Base-by-base conservation (phyloP, 2,888 invertebrate genomes). In the Nymphalis polychloros region DNA sequence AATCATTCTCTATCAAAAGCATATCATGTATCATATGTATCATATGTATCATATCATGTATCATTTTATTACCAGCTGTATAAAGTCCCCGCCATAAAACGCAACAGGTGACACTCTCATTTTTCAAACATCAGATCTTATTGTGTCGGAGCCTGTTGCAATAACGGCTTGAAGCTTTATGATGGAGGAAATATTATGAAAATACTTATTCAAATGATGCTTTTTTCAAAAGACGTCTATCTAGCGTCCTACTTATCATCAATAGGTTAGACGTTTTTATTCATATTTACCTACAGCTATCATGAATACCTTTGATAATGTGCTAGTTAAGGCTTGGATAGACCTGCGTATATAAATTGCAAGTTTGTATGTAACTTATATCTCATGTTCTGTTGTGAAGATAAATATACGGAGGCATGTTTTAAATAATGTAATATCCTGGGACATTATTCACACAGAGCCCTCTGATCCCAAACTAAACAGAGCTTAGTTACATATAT, bases 61-160 rank as follows among this genome's bases (percentile, higher is more conserved):
- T 41, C 41, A 41, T 41, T n/a, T n/a, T n/a, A 13, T 41, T 35
- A 31, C 47, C 20, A 35, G 17, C 35, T 48, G 55, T 64, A 49
- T n/a, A 64, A 57, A 57, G 48, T 41, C 41, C 41, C 41, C 53
- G 8, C 1, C 31, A 66, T 31, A 35, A 48, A 47, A 55, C n/a
- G 60, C 60, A 66, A 61, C 66, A 66, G 53, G 53, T 66, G 60
- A 53, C 35, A 66, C 10, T n/a, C 52, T 65, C 66, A 55, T 66
- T 53, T 60, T 66, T 48, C 66, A 66, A 66, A 35, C 47, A 17
- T 47, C 52, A 61, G 35, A 20, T 53, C 47, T 41, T 47, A 49
- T 61, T 61, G 47, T 61, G 48, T 16, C 17, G n/a, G 17, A 50
- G 31, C 19, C 8, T 31, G n/a, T 46, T 17, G 27, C 23, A 20